phyloP scores from a whole-genome alignment of 1,140 invertebrate genomes.

The Sycobia sp. region DNA sequence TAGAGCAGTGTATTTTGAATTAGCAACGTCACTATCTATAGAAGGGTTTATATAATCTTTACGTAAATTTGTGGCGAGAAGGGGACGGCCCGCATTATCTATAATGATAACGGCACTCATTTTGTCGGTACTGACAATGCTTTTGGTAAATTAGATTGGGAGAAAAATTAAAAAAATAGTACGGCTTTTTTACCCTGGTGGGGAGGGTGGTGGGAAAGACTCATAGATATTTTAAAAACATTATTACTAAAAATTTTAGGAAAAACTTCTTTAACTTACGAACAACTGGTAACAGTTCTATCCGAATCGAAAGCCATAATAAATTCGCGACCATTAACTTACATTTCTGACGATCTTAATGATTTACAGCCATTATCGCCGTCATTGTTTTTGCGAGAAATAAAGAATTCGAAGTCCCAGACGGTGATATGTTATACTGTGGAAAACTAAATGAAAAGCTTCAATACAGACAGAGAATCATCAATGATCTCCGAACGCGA shows the following conservation, averaged over 20 bases:
- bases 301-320: constrained; percentile 45
- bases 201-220: neutral
- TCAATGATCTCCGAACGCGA: no score
- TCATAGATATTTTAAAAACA: neutral
- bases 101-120: constrained; percentile 52
- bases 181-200: neutral
- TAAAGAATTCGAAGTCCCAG: no score
- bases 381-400: no score
- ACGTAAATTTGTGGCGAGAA: constrained; percentile 43
- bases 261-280: constrained; percentile 31
- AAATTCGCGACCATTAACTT: constrained; percentile 48
- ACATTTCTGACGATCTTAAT: constrained; percentile 35
- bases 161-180: neutral
- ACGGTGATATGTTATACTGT: no score
- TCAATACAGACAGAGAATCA: no score
- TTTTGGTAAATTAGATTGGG: neutral
- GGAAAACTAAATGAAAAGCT: no score
- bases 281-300: constrained; percentile 19
- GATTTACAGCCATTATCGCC: no score
- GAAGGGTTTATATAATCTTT: constrained; percentile 35
- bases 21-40: constrained; percentile 39
- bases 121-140: constrained; percentile 44
- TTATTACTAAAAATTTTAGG: constrained; percentile 34
- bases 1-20: constrained; percentile 38
- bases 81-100: constrained; percentile 43